These are phyloP conservation scores for Thomomys bottae DNA, from an alignment of 2,113 vertebrate genomes.

Conservation along the genomic window DNA sequence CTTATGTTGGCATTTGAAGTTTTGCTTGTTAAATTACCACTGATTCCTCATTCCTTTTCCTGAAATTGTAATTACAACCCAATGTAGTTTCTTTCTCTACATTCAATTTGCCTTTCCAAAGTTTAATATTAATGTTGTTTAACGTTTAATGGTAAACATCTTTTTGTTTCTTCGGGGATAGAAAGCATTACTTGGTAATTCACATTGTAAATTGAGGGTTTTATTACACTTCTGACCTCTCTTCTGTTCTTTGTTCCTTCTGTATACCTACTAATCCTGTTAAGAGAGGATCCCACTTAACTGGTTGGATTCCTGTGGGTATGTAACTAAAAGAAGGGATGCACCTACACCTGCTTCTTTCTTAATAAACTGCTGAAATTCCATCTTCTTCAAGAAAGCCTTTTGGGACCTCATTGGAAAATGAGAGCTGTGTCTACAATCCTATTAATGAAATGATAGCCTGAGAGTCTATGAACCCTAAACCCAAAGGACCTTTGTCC, in stretches of 20 bases:
- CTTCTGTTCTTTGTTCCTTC: background rate
- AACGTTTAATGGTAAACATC: background rate
- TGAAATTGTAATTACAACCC: background rate
- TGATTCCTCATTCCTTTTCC: background rate
- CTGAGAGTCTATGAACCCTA: constrained; percentile 23
- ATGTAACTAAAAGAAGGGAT: constrained; percentile 31
- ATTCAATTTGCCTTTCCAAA: background rate
- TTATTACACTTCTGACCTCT: constrained; percentile 39
- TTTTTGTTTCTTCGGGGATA: background rate
- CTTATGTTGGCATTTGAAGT: constrained; percentile 3
- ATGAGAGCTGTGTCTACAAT: constrained; percentile 15
- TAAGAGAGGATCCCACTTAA: constrained; percentile 7
- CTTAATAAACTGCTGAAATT: constrained; percentile 60
- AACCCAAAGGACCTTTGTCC: constrained; percentile 58
- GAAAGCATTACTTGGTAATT: background rate
- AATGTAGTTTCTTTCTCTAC: background rate
- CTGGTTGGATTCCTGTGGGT: constrained; percentile 31
- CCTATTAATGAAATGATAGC: constrained; percentile 32
- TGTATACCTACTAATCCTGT: constrained; percentile 1
- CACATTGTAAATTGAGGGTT: background rate
- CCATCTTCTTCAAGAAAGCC: constrained; percentile 30
- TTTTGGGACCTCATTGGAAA: constrained; percentile 38
- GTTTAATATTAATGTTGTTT: background rate
- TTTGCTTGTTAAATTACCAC: background rate
- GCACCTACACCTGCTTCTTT: constrained; percentile 5